Evolutionary conservation across 2,113 vertebrate species (phyloP).

Genomic region (Varanus komodoensis): DNA sequence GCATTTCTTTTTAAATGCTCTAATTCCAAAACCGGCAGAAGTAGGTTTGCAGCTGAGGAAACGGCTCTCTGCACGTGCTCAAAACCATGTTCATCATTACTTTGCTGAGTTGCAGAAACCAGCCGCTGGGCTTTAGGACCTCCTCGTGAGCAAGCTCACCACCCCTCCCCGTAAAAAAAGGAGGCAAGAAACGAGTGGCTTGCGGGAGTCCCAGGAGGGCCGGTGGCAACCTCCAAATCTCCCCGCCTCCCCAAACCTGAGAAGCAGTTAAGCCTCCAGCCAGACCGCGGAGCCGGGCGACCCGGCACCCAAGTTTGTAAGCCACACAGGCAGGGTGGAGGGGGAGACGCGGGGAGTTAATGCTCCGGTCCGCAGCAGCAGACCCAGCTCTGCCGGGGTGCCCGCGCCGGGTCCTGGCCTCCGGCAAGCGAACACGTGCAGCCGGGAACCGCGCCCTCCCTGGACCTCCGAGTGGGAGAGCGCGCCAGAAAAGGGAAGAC

Average conservation of each 20-base stretch:
- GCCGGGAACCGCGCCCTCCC: not conserved
- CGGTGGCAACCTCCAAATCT: not conserved
- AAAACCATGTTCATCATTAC: not conserved
- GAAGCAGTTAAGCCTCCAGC: not conserved
- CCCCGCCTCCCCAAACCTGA: not conserved
- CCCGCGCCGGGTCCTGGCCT: not conserved
- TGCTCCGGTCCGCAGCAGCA: not conserved
- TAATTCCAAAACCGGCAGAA: not conserved
- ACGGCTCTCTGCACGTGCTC: slow-evolving; percentile 5
- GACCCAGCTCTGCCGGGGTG: not conserved
- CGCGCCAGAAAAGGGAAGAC: not conserved
- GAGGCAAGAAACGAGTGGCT: not conserved
- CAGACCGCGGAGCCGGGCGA: not conserved
- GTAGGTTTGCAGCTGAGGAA: not conserved
- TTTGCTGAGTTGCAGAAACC: not conserved
- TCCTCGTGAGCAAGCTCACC: not conserved
- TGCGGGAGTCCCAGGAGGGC: not conserved
- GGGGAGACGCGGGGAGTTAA: too few species aligned
- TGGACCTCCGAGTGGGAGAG: not conserved
- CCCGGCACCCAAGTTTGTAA: not conserved
- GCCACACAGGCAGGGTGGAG: not conserved
- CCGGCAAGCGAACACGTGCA: not conserved
- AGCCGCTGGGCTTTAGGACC: not conserved
- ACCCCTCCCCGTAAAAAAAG: not conserved
- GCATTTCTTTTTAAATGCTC: too few species aligned